Evolutionary conservation across 2,797 vertebrate genomes (phyloP).

Genomic region (Notolabrus celidotus): DNA sequence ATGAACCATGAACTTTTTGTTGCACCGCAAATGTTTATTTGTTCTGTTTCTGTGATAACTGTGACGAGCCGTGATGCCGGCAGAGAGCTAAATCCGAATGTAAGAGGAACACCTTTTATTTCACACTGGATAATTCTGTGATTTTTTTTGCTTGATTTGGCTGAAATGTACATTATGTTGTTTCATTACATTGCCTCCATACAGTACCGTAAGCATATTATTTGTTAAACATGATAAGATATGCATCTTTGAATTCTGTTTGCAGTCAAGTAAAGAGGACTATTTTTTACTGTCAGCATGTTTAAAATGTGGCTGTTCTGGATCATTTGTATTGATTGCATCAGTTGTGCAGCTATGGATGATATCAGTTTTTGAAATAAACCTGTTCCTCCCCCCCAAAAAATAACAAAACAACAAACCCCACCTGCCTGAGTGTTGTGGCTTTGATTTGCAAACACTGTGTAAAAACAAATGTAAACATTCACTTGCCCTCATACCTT

Average conservation of each 20-base stretch:
- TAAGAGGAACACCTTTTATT: slow-evolving; percentile 54
- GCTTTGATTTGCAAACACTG: slow-evolving; percentile 2
- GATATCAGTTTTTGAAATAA: slow-evolving; percentile 77
- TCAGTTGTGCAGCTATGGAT: slow-evolving; percentile 72
- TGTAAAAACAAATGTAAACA: no score
- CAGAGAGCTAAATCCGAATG: slow-evolving; percentile 70
- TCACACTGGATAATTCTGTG: slow-evolving; percentile 36
- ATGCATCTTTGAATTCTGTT: slow-evolving; percentile 50
- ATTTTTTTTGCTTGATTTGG: slow-evolving; percentile 57
- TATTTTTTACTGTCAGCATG: slow-evolving; percentile 78
- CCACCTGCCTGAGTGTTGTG: neutral
- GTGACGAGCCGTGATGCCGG: slow-evolving; percentile 27
- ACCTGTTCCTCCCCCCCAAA: slow-evolving; percentile 41
- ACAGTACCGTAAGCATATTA: slow-evolving; percentile 48
- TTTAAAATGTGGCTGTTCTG: slow-evolving; percentile 62
- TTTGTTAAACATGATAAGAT: slow-evolving; percentile 41
- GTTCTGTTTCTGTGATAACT: slow-evolving; percentile 63
- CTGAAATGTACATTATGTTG: slow-evolving; percentile 56
- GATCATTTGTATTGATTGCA: slow-evolving; percentile 74
- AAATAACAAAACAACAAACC: neutral
- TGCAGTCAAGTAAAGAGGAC: slow-evolving; percentile 54
- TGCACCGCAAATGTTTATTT: slow-evolving; percentile 55
- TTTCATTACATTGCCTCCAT: slow-evolving; percentile 49
- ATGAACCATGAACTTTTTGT: slow-evolving; percentile 61
- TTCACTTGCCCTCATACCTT: no score